Conservation (phyloP, 2,797 vertebrate genomes). For the Falco cherrug region DNA sequence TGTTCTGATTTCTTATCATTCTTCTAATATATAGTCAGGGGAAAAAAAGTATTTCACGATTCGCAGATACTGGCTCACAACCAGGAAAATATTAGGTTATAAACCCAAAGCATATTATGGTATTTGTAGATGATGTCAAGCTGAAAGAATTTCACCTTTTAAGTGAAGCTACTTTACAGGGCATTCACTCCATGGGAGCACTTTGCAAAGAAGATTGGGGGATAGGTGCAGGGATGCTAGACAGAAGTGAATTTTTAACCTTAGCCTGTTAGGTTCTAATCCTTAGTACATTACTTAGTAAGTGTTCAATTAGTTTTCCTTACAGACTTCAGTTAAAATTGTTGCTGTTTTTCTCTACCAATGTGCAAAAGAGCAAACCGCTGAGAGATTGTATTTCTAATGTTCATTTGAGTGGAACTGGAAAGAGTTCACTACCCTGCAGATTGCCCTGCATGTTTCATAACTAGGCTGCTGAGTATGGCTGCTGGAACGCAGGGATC, state of each 20-base stretch:
- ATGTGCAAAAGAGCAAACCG: conserved; percentile 30
- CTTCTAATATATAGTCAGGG: conserved; percentile 49
- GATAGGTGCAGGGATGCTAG: background rate
- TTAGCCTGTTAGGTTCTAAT: background rate
- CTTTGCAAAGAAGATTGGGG: background rate
- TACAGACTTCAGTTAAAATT: background rate
- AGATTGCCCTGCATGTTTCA: background rate
- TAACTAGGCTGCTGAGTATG: background rate
- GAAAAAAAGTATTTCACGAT: conserved; percentile 71
- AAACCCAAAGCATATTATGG: conserved; percentile 79
- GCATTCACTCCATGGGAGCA: conserved; percentile 38
- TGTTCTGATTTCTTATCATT: conserved; percentile 56
- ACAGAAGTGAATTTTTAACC: conserved; percentile 40
- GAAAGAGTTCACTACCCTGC: conserved; percentile 19
- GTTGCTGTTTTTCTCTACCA: background rate
- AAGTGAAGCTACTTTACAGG: conserved; percentile 72
- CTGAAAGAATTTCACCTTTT: conserved; percentile 78
- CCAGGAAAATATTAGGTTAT: conserved; percentile 77
- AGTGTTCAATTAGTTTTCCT: background rate
- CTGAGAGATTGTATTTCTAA: conserved; percentile 33
- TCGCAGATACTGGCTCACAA: conserved; percentile 72
- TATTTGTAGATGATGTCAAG: conserved; percentile 79
- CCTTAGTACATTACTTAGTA: background rate
- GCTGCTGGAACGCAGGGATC: background rate
- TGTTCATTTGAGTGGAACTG: conserved; percentile 46